A percentile compares a stretch with the other conserved stretches of the same genome.
Conservation (phyloP, 2,888 invertebrate species). For the Caenorhabditis zanzibari region DNA sequence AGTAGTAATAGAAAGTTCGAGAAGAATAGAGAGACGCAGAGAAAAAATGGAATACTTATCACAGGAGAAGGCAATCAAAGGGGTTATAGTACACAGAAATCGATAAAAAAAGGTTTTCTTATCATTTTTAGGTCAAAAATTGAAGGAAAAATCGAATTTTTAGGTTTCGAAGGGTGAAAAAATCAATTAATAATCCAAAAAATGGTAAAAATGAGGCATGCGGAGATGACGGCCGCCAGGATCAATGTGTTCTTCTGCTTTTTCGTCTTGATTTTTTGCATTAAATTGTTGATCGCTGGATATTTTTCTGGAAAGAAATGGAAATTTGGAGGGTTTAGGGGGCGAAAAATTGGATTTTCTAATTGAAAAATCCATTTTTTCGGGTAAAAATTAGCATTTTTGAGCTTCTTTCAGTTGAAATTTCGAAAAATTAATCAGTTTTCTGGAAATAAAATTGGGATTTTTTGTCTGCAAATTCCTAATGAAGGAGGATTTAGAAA, state of each 20-base stretch:
- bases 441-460: too few species aligned
- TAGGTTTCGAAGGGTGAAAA: not conserved
- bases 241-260: conserved; percentile 96
- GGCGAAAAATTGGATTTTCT: conserved; percentile 6
- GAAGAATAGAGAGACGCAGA: conserved; percentile 2
- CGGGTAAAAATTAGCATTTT: not conserved
- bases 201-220: conserved; percentile 88
- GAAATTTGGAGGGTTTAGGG: too few species aligned
- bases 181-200: conserved; percentile 70
- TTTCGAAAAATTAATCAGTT: too few species aligned
- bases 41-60: conserved; percentile 15
- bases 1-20: not conserved
- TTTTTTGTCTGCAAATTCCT: too few species aligned
- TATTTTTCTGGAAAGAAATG: conserved; percentile 77
- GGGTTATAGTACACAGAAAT: conserved; percentile 7
- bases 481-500: too few species aligned
- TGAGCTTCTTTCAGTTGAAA: not conserved
- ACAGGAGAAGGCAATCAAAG: not conserved
- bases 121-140: conserved; percentile 15
- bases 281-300: conserved; percentile 78
- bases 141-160: not conserved
- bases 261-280: conserved; percentile 90
- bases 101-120: conserved; percentile 33
- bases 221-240: conserved; percentile 91
- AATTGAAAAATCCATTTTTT: too few species aligned